These are phyloP conservation scores for Psephotus haematonotus DNA, from an alignment of 2,113 vertebrate genomes.

Conservation along the genomic window DNA sequence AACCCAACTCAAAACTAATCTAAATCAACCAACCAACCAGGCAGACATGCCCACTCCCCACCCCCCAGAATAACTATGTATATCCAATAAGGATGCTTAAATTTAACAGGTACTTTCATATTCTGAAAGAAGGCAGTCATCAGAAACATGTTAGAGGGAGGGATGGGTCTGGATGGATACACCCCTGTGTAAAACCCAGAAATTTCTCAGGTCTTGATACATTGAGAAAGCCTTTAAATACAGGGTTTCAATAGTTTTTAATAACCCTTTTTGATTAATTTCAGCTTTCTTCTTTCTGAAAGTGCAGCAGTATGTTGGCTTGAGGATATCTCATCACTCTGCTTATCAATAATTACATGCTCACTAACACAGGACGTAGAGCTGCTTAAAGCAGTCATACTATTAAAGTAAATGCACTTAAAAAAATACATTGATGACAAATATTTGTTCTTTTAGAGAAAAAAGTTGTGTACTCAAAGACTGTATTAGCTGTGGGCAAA, in stretches of 20 bases:
- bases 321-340: neutral
- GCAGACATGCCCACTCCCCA: accelerated
- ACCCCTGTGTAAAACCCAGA: neutral
- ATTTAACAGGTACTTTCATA: neutral
- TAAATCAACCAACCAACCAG: neutral
- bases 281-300: neutral
- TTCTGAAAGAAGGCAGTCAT: neutral
- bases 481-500: neutral
- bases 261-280: neutral
- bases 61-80: accelerated
- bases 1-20: neutral
- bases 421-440: neutral
- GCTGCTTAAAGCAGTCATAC: neutral
- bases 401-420: neutral
- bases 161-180: too few relatives aligned
- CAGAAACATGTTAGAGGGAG: neutral
- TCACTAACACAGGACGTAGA: neutral
- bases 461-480: neutral
- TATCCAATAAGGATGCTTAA: neutral
- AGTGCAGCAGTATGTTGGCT: neutral
- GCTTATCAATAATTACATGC: neutral
- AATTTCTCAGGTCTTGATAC: neutral
- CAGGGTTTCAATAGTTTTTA: neutral
- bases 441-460: neutral
- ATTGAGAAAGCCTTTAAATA: neutral